phyloP scores from a whole-genome alignment of 2,113 vertebrate species.

The Sander vitreus region DNA sequence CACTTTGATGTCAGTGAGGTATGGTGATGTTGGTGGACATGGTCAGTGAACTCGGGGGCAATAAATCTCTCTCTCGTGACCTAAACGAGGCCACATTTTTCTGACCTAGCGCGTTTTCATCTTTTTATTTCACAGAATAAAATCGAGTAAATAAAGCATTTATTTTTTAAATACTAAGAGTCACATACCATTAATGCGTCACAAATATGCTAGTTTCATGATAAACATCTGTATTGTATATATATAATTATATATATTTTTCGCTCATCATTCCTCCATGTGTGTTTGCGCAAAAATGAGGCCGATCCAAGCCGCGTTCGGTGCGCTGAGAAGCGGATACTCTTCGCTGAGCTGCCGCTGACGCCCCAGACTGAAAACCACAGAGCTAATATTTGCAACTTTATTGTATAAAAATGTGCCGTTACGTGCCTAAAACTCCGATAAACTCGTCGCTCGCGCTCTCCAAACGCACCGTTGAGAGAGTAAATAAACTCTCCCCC shows the following conservation, averaged over 20 bases:
- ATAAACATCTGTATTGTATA: background rate
- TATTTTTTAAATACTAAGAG: background rate
- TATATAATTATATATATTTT: no score
- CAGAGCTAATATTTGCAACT: background rate
- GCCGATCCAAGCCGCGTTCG: background rate
- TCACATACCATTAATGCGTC: background rate
- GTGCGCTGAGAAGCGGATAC: background rate
- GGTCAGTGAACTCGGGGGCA: conserved; percentile 35
- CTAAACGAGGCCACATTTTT: conserved; percentile 6
- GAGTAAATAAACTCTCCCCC: conserved; percentile 51
- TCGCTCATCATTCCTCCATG: background rate
- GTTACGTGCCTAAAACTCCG: background rate
- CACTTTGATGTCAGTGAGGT: conserved; percentile 71
- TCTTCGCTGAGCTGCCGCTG: background rate
- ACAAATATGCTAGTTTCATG: background rate
- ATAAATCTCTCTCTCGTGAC: background rate
- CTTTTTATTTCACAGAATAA: background rate
- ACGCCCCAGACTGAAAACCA: background rate
- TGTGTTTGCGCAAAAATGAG: background rate
- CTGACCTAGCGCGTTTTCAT: background rate
- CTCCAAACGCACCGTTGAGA: conserved; percentile 21
- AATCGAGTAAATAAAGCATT: background rate
- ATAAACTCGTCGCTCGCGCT: background rate
- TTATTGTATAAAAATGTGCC: background rate
- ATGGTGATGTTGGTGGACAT: conserved; percentile 61